Conservation (phyloP, 2,113 vertebrate species). For the Mus pahari region DNA sequence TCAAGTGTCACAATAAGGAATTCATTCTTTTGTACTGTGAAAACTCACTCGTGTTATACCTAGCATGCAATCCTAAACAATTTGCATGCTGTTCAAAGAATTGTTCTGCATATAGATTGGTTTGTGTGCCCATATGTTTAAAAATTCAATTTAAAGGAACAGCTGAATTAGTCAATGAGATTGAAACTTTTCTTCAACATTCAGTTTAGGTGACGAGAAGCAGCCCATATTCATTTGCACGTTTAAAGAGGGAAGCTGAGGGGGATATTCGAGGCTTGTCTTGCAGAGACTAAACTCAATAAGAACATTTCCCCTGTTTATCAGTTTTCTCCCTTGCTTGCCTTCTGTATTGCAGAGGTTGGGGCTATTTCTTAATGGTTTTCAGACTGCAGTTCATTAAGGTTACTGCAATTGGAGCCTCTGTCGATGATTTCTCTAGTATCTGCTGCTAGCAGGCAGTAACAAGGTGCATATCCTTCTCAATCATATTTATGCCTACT, state of each 20-base stretch:
- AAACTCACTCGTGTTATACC: constrained; percentile 82
- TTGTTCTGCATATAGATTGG: constrained; percentile 76
- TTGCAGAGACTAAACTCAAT: constrained; percentile 48
- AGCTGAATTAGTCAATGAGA: constrained; percentile 74
- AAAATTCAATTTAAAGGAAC: constrained; percentile 82
- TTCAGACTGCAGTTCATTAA: constrained; percentile 58
- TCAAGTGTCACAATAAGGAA: constrained; percentile 78
- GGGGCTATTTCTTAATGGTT: constrained; percentile 52
- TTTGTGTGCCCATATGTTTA: constrained; percentile 81
- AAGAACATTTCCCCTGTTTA: constrained; percentile 38
- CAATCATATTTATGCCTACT: constrained; percentile 63
- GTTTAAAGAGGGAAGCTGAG: constrained; percentile 36
- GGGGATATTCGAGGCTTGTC: not conserved
- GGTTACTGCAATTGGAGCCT: constrained; percentile 47
- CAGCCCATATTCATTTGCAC: constrained; percentile 66
- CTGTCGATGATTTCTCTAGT: constrained; percentile 66
- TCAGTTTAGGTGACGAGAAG: constrained; percentile 60
- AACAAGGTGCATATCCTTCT: constrained; percentile 64
- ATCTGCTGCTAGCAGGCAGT: constrained; percentile 62
- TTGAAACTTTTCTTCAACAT: constrained; percentile 62
- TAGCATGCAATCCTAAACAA: constrained; percentile 83
- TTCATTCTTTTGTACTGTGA: constrained; percentile 78
- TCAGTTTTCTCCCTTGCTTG: constrained; percentile 49
- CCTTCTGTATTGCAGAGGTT: constrained; percentile 66
- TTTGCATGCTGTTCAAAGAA: constrained; percentile 81